phyloP scores from a whole-genome alignment of 1,140 invertebrate species.

The Drosophila obscura region DNA sequence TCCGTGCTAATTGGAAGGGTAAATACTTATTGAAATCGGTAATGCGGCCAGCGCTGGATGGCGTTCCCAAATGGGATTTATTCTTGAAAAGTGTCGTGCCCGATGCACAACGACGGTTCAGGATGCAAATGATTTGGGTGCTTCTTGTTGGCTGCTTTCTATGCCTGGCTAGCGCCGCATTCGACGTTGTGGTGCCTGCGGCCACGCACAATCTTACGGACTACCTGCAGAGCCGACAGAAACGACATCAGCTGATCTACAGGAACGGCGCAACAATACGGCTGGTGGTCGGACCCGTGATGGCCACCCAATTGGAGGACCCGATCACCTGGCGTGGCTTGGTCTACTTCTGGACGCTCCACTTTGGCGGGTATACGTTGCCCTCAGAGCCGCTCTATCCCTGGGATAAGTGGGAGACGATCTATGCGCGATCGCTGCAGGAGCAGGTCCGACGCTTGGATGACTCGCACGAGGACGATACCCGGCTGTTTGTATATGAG shows the following conservation, averaged over 20 bases:
- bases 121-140: slow-evolving; percentile 35
- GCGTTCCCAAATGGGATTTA: slow-evolving; percentile 4
- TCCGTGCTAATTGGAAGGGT: slow-evolving; percentile 18
- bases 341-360: slow-evolving; percentile 60
- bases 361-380: slow-evolving; percentile 67
- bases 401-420: slow-evolving; percentile 79
- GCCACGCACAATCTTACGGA: slow-evolving; percentile 56
- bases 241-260: slow-evolving; percentile 57
- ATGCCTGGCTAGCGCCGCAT: slow-evolving; percentile 18
- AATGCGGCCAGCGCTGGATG: neutral
- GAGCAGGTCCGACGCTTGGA: slow-evolving; percentile 49
- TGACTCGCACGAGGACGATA: slow-evolving; percentile 59
- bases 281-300: slow-evolving; percentile 62
- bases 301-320: slow-evolving; percentile 63
- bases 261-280: slow-evolving; percentile 60
- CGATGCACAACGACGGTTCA: slow-evolving; percentile 8
- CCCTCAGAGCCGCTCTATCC: slow-evolving; percentile 70
- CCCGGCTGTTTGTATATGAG: slow-evolving; percentile 67
- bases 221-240: slow-evolving; percentile 56
- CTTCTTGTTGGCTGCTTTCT: slow-evolving; percentile 19
- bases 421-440: slow-evolving; percentile 58
- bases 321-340: slow-evolving; percentile 70
- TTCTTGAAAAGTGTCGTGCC: slow-evolving; percentile 22
- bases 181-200: slow-evolving; percentile 33
- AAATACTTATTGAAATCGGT: slow-evolving; percentile 10